Evolutionary conservation across 2,797 vertebrate species (phyloP).

Genomic region (Muraenolepis orangiensis): DNA sequence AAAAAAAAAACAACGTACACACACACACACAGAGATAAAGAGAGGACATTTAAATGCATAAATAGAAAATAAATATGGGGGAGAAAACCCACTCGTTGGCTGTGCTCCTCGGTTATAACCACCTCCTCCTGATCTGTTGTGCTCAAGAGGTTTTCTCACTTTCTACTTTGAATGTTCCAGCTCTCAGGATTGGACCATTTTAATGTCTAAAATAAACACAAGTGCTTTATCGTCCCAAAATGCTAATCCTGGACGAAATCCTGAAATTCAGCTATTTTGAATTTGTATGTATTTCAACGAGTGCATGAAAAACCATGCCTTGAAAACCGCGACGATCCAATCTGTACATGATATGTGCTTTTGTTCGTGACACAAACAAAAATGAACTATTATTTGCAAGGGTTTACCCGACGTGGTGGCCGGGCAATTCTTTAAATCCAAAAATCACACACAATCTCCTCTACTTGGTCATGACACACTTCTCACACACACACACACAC

Average conservation of each 20-base stretch:
- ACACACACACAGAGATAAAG: not conserved
- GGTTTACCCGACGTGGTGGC: not conserved
- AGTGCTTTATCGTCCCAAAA: not conserved
- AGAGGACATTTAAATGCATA: not conserved
- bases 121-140: not conserved
- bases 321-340: not conserved
- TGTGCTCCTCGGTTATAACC: not conserved
- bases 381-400: not conserved
- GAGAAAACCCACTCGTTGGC: not conserved
- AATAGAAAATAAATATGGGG: slow-evolving; percentile 5
- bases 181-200: not conserved
- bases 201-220: not conserved
- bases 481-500: not conserved
- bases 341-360: not conserved
- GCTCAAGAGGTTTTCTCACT: not conserved
- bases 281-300: not conserved
- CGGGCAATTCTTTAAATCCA: not conserved
- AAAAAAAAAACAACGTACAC: slow-evolving; percentile 6
- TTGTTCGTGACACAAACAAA: not conserved
- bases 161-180: not conserved
- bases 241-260: not conserved
- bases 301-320: not conserved
- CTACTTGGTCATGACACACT: not conserved
- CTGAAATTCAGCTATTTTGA: too few species aligned
- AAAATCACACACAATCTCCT: not conserved